Evolutionary conservation across 2,888 invertebrate genomes (phyloP).

Genomic region (Acrobasis suavella): DNA sequence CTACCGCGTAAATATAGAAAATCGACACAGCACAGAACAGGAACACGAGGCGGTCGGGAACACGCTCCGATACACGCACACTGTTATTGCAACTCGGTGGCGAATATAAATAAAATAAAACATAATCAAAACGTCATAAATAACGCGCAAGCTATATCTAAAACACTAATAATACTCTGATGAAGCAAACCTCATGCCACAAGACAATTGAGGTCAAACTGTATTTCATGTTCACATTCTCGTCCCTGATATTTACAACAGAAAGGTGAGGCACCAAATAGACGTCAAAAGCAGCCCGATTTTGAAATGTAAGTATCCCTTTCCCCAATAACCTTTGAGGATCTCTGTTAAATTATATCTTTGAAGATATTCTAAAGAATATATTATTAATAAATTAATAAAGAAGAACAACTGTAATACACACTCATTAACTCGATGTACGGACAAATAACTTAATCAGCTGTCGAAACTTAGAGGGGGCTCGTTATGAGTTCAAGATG

Average conservation of each 20-base stretch:
- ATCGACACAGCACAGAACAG: constrained; percentile 66
- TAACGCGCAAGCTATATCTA: constrained; percentile 30
- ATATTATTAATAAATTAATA: too few relatives aligned
- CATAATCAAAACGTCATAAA: constrained; percentile 30
- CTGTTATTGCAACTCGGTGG: constrained; percentile 39
- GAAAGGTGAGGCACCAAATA: constrained; percentile 42
- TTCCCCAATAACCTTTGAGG: constrained; percentile 44
- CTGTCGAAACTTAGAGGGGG: background rate
- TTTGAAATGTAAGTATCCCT: constrained; percentile 41
- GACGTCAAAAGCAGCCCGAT: constrained; percentile 32
- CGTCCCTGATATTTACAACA: constrained; percentile 53
- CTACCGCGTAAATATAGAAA: constrained; percentile 78
- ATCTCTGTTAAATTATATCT: constrained; percentile 33
- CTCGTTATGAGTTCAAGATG: background rate
- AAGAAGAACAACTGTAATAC: background rate
- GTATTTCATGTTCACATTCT: constrained; percentile 43
- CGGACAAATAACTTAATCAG: background rate
- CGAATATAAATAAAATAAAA: constrained; percentile 36
- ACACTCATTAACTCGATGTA: background rate
- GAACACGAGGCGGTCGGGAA: constrained; percentile 68
- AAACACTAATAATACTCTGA: constrained; percentile 23
- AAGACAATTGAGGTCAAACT: constrained; percentile 44
- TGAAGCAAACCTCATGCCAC: constrained; percentile 28
- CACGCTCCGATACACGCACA: constrained; percentile 46
- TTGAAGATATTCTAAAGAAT: constrained; percentile 15